phyloP scores from a whole-genome alignment of 2,888 invertebrate genomes.

The Tubiluchus corallicola region DNA sequence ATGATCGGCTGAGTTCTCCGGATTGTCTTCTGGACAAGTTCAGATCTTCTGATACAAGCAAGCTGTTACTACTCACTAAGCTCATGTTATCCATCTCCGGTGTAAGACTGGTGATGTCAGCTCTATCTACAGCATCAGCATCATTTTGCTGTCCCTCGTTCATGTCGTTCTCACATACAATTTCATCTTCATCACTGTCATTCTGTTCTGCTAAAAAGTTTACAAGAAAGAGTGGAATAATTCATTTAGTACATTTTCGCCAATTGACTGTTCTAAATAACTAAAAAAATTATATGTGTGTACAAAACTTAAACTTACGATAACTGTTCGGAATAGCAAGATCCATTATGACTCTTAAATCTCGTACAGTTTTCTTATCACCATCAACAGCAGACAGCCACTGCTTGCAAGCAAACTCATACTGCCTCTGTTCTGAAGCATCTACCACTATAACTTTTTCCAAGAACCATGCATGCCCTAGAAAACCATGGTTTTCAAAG shows the following conservation, averaged over 20 bases:
- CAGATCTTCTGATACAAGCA: background rate
- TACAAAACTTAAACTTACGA: too few relatives aligned
- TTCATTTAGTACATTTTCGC: too few relatives aligned
- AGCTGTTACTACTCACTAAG: background rate
- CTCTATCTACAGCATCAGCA: background rate
- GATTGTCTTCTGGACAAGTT: background rate
- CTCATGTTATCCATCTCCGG: background rate
- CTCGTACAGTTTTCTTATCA: conserved; percentile 1
- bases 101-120: background rate
- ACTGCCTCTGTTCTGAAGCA: background rate
- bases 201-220: background rate
- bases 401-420: background rate
- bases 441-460: background rate
- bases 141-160: background rate
- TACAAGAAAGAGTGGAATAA: background rate
- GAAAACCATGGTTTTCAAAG: too few relatives aligned
- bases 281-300: too few relatives aligned
- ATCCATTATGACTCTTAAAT: too few relatives aligned
- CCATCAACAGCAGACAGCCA: conserved; percentile 1
- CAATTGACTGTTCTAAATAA: too few relatives aligned
- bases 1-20: background rate
- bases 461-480: background rate
- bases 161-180: background rate
- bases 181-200: background rate
- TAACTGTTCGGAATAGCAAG: too few relatives aligned